These are phyloP conservation scores for Agrypnus murinus DNA, from an alignment of 2,888 invertebrate genomes.

Conservation along the genomic window DNA sequence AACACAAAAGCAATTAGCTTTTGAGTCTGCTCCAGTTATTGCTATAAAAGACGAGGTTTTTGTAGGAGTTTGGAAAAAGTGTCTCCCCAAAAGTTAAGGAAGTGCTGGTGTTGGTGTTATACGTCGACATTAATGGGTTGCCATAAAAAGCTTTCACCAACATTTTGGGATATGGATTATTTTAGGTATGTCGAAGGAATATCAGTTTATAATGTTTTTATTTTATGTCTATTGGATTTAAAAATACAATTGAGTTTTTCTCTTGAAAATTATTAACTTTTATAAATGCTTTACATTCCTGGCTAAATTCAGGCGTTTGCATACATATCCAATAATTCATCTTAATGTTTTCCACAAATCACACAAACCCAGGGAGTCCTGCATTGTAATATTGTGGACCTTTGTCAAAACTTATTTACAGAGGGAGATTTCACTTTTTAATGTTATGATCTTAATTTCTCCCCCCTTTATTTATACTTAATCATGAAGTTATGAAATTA, in stretches of 20 bases:
- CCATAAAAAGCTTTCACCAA: no score
- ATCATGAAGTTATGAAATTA: no score
- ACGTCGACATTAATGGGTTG: neutral
- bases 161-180: no score
- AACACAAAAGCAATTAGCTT: conserved; percentile 21
- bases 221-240: no score
- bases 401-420: neutral
- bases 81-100: neutral
- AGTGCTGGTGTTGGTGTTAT: neutral
- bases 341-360: conserved; percentile 15
- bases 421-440: conserved; percentile 8
- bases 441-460: conserved; percentile 7
- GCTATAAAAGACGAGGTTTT: neutral
- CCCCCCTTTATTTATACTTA: no score
- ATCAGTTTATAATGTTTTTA: no score
- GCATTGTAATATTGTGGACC: conserved; percentile 11
- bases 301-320: conserved; percentile 20
- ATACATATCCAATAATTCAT: conserved; percentile 17
- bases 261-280: conserved; percentile 22
- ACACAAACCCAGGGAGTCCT: conserved; percentile 7
- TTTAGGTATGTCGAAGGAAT: no score
- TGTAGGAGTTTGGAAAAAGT: neutral
- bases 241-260: no score
- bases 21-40: neutral
- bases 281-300: neutral